phyloP scores from a whole-genome alignment of 2,113 vertebrate genomes.

The Montifringilla adamsi region DNA sequence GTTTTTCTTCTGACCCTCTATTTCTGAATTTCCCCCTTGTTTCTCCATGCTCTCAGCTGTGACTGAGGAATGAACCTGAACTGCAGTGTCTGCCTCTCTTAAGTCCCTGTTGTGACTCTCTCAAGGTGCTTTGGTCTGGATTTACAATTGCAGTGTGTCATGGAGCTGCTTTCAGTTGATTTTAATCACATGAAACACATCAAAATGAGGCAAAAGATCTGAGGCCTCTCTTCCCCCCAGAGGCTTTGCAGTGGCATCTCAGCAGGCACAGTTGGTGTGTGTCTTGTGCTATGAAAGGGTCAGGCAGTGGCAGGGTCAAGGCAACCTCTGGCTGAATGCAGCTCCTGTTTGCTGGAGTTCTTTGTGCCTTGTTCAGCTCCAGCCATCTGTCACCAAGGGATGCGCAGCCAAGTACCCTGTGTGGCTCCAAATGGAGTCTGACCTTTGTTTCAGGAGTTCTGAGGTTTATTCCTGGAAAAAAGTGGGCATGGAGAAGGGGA shows the following conservation, averaged over 20 bases:
- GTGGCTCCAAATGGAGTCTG: background rate
- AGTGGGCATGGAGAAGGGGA: background rate
- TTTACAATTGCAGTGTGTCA: background rate
- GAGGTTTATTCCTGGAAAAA: background rate
- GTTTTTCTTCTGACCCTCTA: background rate
- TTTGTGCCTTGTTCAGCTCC: constrained; percentile 26
- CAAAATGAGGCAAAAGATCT: background rate
- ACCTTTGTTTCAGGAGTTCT: background rate
- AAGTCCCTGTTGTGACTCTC: background rate
- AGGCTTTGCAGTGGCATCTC: background rate
- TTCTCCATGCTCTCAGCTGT: background rate
- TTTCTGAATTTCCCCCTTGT: background rate
- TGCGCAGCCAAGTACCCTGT: background rate
- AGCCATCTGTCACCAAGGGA: background rate
- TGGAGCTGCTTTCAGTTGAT: no score
- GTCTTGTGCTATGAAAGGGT: background rate
- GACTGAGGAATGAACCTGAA: background rate
- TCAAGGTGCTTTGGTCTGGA: background rate
- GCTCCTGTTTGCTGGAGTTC: background rate
- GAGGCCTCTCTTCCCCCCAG: background rate
- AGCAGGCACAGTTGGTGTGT: background rate
- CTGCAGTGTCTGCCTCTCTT: background rate
- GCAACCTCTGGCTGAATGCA: background rate
- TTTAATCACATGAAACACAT: background rate
- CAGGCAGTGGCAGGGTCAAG: background rate